phyloP scores from a whole-genome alignment of 2,113 vertebrate species.

The Mirza zaza region DNA sequence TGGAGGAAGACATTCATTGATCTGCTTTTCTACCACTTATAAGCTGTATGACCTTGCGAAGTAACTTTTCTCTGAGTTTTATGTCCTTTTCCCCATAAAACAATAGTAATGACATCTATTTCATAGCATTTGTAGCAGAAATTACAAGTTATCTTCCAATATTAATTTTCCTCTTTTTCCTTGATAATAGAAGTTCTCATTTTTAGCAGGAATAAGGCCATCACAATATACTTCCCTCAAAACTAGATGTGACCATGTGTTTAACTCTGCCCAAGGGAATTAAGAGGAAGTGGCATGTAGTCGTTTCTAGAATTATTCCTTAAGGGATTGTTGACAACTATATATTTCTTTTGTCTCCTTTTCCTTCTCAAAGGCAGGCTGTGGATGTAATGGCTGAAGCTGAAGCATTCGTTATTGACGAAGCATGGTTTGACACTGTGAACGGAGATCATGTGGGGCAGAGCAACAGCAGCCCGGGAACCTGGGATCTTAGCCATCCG shows the following conservation, averaged over 20 bases:
- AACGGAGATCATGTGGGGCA: too few relatives aligned
- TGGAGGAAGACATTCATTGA: fast-evolving
- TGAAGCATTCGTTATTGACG: background rate
- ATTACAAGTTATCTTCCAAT: background rate
- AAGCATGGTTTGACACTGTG: too few relatives aligned
- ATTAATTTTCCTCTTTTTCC: background rate
- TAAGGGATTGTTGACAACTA: background rate
- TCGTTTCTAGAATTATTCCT: background rate
- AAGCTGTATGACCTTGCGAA: background rate
- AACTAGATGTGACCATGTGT: background rate
- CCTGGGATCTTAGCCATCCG: too few relatives aligned
- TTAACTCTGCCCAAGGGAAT: background rate
- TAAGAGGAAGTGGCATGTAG: background rate
- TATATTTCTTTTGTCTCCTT: background rate
- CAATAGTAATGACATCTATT: background rate
- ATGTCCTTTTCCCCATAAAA: background rate
- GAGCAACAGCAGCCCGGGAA: fast-evolving
- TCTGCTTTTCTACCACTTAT: background rate
- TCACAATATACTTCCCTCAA: background rate
- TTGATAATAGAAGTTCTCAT: background rate
- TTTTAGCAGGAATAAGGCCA: background rate
- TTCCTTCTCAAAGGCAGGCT: background rate
- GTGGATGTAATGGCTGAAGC: background rate
- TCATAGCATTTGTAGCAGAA: background rate
- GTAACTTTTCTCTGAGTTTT: background rate